Evolutionary conservation across 2,888 invertebrate species (phyloP), one percentile per base, ranked within the genome.

Genomic region (Lepidocyrtinus sp.): DNA sequence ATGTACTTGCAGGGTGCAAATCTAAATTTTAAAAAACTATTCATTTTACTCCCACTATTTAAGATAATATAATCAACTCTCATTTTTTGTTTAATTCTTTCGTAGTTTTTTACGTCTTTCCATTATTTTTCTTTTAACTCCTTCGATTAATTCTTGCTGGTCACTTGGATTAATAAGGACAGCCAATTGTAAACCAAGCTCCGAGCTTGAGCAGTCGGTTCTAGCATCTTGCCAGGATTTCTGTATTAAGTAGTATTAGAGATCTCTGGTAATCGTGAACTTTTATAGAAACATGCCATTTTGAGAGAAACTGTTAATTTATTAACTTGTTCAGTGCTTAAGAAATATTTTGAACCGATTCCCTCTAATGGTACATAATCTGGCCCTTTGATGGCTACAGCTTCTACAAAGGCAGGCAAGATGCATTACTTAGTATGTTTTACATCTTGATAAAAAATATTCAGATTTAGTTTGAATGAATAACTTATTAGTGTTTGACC

Each of bases 1-100:
- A 75, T 19, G 69, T 69, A 7, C 69, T 75, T 7, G 50, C 62
- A n/a, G 75, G 75, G 46, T 70, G 25, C n/a, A 45, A 70, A 45
- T 22, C 75, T 75, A 36, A 9, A 50, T 12, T 9, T 1, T 1
- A 55, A 25, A 17, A 22, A 27, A 72, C 17, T 17, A 24, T 46
- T 25, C 9, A 46, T 22, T 21, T 55, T 15, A 27, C 2, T n/a
- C 25, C 26, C 17, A 24, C 26, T 27, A 59, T 61, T 24, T 22
- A 24, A 24, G 3, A 22, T 17, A n/a, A 24, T 24, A 36, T 19
- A 1, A 22, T 17, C 3, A 45, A 68, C 15, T 9, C 2, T 46
- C 7, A 21, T 68, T 2, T 26, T 26, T 17, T 45, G 22, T 45
- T 45, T 45, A 45, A 45, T 9, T 45, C 46, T 12, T 24, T 50